Conservation (phyloP, 2,888 invertebrate species). For the Pseudoips prasinana region DNA sequence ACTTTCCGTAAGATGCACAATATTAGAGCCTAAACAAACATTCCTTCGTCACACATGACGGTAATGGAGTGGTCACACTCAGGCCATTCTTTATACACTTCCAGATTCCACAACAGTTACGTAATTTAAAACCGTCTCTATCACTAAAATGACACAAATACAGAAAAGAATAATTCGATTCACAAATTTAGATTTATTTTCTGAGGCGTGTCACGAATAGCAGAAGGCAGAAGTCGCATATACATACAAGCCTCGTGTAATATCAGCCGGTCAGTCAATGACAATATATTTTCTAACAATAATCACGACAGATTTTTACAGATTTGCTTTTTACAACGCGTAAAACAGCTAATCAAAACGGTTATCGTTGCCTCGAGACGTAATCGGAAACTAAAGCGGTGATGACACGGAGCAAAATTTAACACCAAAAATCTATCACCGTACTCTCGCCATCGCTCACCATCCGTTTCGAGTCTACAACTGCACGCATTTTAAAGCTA, state of each 20-base stretch:
- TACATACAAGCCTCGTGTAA: constrained; percentile 83
- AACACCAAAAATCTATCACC: constrained; percentile 83
- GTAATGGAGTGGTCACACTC: constrained; percentile 81
- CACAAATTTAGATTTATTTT: constrained; percentile 80
- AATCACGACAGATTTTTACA: constrained; percentile 65
- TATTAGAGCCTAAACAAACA: constrained; percentile 81
- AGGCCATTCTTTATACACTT: constrained; percentile 80
- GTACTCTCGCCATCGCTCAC: constrained; percentile 82
- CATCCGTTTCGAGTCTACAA: constrained; percentile 79
- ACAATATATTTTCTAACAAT: constrained; percentile 77
- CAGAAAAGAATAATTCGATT: constrained; percentile 74
- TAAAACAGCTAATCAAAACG: constrained; percentile 66
- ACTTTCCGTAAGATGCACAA: constrained; percentile 76
- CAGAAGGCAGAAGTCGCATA: constrained; percentile 81
- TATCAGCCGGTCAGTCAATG: constrained; percentile 83
- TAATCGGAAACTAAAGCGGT: constrained; percentile 70
- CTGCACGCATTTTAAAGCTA: constrained; percentile 80
- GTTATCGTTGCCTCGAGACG: constrained; percentile 62
- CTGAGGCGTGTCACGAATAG: constrained; percentile 82
- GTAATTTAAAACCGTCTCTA: constrained; percentile 79
- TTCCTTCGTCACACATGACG: constrained; percentile 82
- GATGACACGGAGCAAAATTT: constrained; percentile 81
- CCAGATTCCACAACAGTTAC: constrained; percentile 81
- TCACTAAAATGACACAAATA: constrained; percentile 79
- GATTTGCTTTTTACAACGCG: constrained; percentile 63